Evolutionary conservation across 2,113 vertebrate species (phyloP), one percentile per base, ranked within the genome.

Genomic region (Channa maculata): DNA sequence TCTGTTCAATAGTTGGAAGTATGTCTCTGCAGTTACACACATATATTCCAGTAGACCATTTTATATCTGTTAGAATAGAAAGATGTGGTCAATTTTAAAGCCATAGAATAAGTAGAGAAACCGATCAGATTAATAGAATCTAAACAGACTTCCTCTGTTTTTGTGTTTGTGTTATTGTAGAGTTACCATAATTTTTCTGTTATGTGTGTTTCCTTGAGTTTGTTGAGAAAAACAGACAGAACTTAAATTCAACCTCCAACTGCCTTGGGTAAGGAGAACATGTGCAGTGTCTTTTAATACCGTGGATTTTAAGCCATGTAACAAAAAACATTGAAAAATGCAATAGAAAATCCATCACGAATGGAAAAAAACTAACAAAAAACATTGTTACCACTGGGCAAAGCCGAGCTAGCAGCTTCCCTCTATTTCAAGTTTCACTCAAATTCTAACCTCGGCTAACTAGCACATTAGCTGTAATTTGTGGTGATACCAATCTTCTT

Each of bases 1-100:
- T 95, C 92, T 88, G 86, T 98, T 87, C 97, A 98, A 65, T 99
- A 98, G 95, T 84, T 83, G 36, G 65, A 92, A 90, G 92, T 93
- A 92, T n/a, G 92, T 92, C 45, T 54, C n/a, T 33, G 48, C 46
- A 66, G 60, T n/a, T 53, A 34, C 36, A 53, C 7, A 75, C 46
- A 77, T 70, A 13, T 52, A 43, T 59, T 38, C 12, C 41, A 68
- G 57, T 80, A 70, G 61, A 65, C 50, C 7, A 5, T 61, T 5
- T 14, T 59, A 51, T 65, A 57, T 12, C 39, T 11, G 8, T 15
- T 60, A 59, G 59, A 59, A 12, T 39, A 41, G 39, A 41, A 41
- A 41, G 39, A 5, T 44, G 54, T 79, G 37, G 43, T 70, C 51
- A 4, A 55, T 36, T 59, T 62, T 46, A 66, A 10, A 64, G 4